Percentiles rank a stretch among this genome's conserved stretches.
Evolutionary conservation across 2,113 vertebrate species (phyloP).

Genomic region (Steatornis caripensis): DNA sequence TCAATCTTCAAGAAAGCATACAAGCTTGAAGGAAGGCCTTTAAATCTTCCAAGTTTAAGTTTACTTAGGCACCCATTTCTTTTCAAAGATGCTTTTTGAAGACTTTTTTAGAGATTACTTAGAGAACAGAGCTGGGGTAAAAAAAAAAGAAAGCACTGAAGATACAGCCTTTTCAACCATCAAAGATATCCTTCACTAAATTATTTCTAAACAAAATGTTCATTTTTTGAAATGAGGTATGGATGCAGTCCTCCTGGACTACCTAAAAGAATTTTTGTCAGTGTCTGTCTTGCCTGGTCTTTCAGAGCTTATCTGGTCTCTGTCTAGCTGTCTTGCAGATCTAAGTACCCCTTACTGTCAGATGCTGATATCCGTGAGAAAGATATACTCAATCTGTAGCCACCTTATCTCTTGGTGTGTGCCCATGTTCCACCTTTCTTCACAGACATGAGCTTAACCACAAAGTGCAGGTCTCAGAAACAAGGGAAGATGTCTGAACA

Average conservation of each 20-base stretch:
- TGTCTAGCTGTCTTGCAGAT: background rate
- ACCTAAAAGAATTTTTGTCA: background rate
- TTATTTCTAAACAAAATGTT: background rate
- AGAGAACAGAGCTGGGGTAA: background rate
- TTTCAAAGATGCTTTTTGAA: background rate
- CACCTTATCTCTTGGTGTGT: background rate
- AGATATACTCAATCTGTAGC: background rate
- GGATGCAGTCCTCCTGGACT: background rate
- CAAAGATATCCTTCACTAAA: background rate
- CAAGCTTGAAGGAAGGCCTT: background rate
- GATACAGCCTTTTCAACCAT: background rate
- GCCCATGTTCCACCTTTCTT: background rate
- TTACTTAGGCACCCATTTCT: background rate
- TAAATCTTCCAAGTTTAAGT: background rate
- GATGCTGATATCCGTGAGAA: background rate
- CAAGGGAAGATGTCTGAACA: background rate
- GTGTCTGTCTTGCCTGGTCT: background rate
- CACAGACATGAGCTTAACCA: background rate
- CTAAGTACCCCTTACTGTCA: background rate
- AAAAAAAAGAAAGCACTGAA: background rate
- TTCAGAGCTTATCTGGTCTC: background rate
- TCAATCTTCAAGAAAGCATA: background rate
- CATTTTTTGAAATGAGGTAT: background rate
- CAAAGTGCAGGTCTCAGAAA: background rate
- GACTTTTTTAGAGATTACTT: background rate